Percentiles rank a stretch among this genome's conserved stretches.
Evolutionary conservation across 2,888 invertebrate species (phyloP).

Genomic region (Chrysodeixis includens): DNA sequence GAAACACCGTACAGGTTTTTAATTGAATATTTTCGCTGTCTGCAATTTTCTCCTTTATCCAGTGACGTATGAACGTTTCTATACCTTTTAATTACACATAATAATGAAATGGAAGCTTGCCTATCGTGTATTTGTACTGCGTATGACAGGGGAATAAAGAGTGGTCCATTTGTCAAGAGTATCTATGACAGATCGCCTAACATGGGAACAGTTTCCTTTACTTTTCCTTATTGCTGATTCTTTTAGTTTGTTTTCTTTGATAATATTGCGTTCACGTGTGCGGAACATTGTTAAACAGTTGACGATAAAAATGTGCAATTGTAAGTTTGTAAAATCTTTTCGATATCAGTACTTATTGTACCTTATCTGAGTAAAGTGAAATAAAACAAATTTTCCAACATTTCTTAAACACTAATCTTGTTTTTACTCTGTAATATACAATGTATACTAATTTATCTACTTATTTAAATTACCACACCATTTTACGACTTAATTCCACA

Average conservation of each 20-base stretch:
- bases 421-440: too few relatives aligned
- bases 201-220: constrained; percentile 34
- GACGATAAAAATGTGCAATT: not conserved
- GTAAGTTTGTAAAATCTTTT: too few relatives aligned
- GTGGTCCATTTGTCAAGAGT: constrained; percentile 44
- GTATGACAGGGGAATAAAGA: constrained; percentile 41
- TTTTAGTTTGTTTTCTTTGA: not conserved
- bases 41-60: too few relatives aligned
- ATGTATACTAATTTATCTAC: too few relatives aligned
- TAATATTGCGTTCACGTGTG: not conserved
- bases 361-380: too few relatives aligned
- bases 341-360: too few relatives aligned
- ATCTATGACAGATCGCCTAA: constrained; percentile 41
- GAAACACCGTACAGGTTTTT: too few relatives aligned
- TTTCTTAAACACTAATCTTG: too few relatives aligned
- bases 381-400: too few relatives aligned
- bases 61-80: constrained; percentile 12
- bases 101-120: constrained; percentile 27
- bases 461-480: too few relatives aligned
- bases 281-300: not conserved
- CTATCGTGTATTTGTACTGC: constrained; percentile 43
- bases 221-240: constrained; percentile 24
- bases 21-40: too few relatives aligned
- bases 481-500: too few relatives aligned
- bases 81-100: constrained; percentile 18